Evolutionary conservation across 2,113 vertebrate genomes (phyloP).

Genomic region (Vidua macroura): DNA sequence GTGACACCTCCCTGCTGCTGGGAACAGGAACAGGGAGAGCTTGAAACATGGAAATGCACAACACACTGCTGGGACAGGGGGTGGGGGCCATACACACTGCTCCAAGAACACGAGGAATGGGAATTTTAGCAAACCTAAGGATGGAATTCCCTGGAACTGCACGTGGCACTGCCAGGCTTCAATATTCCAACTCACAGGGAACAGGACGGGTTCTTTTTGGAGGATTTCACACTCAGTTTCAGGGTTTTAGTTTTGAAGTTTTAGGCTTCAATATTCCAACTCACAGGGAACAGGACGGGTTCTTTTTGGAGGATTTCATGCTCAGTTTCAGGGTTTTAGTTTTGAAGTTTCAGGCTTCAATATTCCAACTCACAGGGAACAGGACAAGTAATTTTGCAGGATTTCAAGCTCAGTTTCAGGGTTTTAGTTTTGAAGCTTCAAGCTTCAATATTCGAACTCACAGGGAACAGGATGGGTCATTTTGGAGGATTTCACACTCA

Average conservation of each 20-base stretch:
- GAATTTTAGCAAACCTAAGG: neutral
- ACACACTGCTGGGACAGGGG: slow-evolving; percentile 10
- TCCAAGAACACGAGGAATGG: neutral
- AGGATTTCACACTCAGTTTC: neutral
- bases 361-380: neutral
- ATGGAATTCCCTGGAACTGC: neutral
- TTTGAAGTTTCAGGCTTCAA: neutral
- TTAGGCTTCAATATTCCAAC: neutral
- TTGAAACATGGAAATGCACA: slow-evolving; percentile 71
- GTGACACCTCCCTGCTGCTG: slow-evolving; percentile 98
- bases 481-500: neutral
- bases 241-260: neutral
- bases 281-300: fast-evolving
- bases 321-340: neutral
- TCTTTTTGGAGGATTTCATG: fast-evolving
- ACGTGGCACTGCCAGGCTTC: neutral
- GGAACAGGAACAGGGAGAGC: slow-evolving; percentile 85
- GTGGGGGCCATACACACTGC: neutral
- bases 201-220: neutral
- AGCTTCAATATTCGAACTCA: neutral
- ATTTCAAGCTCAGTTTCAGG: neutral
- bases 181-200: neutral
- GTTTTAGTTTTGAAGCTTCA: neutral
- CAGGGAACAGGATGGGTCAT: neutral
- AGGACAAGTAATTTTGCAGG: neutral